Conservation (phyloP, 1,140 invertebrate species). For the Amphibalanus amphitrite region DNA sequence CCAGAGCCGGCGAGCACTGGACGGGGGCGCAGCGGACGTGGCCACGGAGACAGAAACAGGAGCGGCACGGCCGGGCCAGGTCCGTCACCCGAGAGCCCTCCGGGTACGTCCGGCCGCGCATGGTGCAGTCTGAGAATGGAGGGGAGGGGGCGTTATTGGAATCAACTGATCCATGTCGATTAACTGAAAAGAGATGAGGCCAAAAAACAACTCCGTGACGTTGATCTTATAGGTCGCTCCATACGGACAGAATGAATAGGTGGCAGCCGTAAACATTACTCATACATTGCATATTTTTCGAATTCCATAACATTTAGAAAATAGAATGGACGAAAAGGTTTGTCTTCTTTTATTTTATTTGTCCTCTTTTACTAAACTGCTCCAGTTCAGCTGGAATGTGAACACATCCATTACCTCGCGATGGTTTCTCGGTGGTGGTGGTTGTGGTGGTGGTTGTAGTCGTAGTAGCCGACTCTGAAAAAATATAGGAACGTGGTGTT, state of each 20-base stretch:
- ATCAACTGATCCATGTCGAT: too few species aligned
- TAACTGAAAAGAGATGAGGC: too few species aligned
- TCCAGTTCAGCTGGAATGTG: too few species aligned
- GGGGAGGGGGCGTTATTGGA: constrained; percentile 16
- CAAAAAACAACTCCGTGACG: too few species aligned
- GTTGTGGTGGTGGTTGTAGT: neutral
- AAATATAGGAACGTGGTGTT: neutral
- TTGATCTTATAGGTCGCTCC: too few species aligned
- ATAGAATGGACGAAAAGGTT: too few species aligned
- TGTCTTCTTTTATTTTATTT: too few species aligned
- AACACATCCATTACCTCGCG: neutral
- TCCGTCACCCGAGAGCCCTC: constrained; percentile 56
- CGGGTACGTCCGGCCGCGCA: constrained; percentile 38
- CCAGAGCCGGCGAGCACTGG: constrained; percentile 49
- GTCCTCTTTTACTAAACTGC: too few species aligned
- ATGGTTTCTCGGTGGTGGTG: neutral
- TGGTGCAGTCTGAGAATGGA: constrained; percentile 39
- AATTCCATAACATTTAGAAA: too few species aligned
- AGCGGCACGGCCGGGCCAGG: constrained; percentile 23
- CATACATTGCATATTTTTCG: too few species aligned
- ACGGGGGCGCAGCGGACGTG: constrained; percentile 51
- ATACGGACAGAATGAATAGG: too few species aligned
- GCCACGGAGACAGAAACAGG: constrained; percentile 60
- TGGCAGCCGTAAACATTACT: too few species aligned
- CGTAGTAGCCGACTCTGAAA: neutral